A percentile compares a stretch with the other conserved stretches of the same genome.
These are phyloP conservation scores for Steinernema carpocapsae DNA, from an alignment of 2,888 invertebrate species.

Conservation along the genomic window DNA sequence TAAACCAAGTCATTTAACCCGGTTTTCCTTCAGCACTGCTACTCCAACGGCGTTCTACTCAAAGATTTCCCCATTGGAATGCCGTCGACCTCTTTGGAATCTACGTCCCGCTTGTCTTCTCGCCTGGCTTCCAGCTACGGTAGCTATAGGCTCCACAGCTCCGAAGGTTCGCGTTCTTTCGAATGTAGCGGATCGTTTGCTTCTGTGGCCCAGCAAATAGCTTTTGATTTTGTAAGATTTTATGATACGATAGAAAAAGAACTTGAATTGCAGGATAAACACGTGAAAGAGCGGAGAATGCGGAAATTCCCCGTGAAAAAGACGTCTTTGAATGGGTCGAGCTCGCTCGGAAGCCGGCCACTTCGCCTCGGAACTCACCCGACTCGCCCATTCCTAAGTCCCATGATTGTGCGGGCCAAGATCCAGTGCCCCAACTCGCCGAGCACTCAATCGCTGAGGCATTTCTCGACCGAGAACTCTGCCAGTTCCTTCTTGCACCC, in stretches of 20 bases:
- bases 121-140: conserved; percentile 30
- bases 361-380: conserved; percentile 15
- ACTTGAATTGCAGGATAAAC: conserved; percentile 5
- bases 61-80: conserved; percentile 27
- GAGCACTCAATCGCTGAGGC: conserved; percentile 23
- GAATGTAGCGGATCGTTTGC: conserved; percentile 26
- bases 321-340: conserved; percentile 8
- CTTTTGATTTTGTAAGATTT: conserved; percentile 20
- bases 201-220: conserved; percentile 19
- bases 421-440: conserved; percentile 28
- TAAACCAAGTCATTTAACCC: neutral
- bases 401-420: neutral
- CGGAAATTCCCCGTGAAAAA: conserved; percentile 12
- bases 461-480: conserved; percentile 28
- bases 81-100: conserved; percentile 12
- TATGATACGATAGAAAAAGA: neutral
- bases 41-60: conserved; percentile 12
- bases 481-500: conserved; percentile 14
- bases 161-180: conserved; percentile 21
- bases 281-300: conserved; percentile 12
- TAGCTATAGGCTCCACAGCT: conserved; percentile 25
- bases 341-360: conserved; percentile 1
- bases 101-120: neutral
- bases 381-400: neutral
- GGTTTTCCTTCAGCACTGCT: neutral